These are phyloP conservation scores for Hirtodrosophila trivittata DNA, from an alignment of 2,888 invertebrate genomes.

Conservation along the genomic window DNA sequence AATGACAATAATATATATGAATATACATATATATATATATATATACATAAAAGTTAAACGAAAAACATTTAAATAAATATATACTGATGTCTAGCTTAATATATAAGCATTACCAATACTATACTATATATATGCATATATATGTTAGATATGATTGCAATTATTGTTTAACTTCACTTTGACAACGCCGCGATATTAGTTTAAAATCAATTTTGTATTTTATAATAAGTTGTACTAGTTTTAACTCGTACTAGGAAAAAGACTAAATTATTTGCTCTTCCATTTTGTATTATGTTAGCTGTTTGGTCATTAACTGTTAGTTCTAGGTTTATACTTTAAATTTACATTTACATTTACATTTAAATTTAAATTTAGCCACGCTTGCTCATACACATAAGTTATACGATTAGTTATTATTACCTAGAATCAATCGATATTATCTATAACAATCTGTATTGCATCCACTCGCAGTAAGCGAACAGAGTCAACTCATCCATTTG, in stretches of 20 bases:
- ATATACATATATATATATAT: constrained; percentile 44
- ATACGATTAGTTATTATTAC: constrained; percentile 48
- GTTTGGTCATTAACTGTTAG: constrained; percentile 43
- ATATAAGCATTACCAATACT: constrained; percentile 61
- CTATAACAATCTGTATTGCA: constrained; percentile 47
- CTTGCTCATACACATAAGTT: constrained; percentile 70
- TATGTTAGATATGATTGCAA: constrained; percentile 16
- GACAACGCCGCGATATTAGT: constrained; percentile 71
- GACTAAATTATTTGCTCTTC: constrained; percentile 79
- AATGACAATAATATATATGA: constrained; percentile 79
- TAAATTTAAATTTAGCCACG: constrained; percentile 73
- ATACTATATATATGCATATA: constrained; percentile 30
- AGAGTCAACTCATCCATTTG: constrained; percentile 68
- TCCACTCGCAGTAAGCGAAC: constrained; percentile 29
- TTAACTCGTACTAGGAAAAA: constrained; percentile 37
- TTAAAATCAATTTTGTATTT: constrained; percentile 46
- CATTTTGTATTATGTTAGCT: constrained; percentile 64
- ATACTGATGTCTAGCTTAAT: constrained; percentile 62
- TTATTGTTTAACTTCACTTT: constrained; percentile 30
- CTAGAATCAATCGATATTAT: constrained; percentile 30
- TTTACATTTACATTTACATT: too few relatives aligned
- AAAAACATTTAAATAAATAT: constrained; percentile 25
- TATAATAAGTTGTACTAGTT: constrained; percentile 61
- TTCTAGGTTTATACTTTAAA: constrained; percentile 62
- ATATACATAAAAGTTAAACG: constrained; percentile 18